A percentile compares a stretch with the other conserved stretches of the same genome.
Conservation (phyloP, 2,888 invertebrate species). For the Diaprepes abbreviatus region DNA sequence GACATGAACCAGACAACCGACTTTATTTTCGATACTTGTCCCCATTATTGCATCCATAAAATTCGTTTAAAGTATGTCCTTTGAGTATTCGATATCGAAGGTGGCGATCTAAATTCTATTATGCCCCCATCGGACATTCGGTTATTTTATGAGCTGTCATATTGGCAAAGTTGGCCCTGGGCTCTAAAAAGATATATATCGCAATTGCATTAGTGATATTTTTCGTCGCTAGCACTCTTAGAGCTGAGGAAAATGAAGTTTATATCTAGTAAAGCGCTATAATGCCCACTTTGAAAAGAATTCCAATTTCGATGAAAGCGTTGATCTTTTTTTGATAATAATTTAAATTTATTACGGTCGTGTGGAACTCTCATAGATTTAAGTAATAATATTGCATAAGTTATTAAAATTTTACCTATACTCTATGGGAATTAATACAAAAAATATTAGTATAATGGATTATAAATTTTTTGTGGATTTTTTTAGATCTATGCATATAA, state of each 20-base stretch:
- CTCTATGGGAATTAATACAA: no score
- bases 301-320: constrained; percentile 42
- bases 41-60: constrained; percentile 21
- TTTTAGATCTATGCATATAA: no score
- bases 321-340: constrained; percentile 11
- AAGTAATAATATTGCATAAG: no score
- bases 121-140: constrained; percentile 61
- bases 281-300: constrained; percentile 23
- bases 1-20: background rate
- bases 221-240: constrained; percentile 39
- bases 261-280: constrained; percentile 41
- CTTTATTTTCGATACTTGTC: constrained; percentile 16
- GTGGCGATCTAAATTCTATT: constrained; percentile 50
- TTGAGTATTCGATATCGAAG: constrained; percentile 44
- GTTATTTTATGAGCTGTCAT: constrained; percentile 68
- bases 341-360: constrained; percentile 4
- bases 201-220: constrained; percentile 51
- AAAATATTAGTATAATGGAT: no score
- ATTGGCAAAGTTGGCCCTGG: constrained; percentile 64
- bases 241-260: constrained; percentile 41
- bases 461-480: no score
- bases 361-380: no score
- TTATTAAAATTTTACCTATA: no score
- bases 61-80: constrained; percentile 36
- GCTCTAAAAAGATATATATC: constrained; percentile 50